phyloP scores from a whole-genome alignment of 2,113 vertebrate species.

The Centropus unirufus region DNA sequence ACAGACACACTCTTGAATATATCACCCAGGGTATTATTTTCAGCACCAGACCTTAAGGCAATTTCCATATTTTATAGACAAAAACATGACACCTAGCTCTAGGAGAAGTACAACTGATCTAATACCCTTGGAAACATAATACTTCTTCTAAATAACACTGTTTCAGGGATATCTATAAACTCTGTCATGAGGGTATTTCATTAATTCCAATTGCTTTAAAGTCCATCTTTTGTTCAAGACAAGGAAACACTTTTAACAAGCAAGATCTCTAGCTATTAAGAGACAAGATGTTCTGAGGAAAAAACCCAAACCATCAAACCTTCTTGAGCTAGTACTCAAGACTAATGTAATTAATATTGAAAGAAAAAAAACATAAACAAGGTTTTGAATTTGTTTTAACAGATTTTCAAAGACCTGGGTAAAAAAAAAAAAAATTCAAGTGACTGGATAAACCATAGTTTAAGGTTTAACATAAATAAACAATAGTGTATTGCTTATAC shows the following conservation, averaged over 20 bases:
- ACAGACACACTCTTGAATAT: constrained; percentile 32
- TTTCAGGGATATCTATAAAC: constrained; percentile 43
- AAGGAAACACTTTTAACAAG: constrained; percentile 49
- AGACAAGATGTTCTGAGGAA: constrained; percentile 14
- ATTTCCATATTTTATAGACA: constrained; percentile 53
- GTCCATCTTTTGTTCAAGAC: constrained; percentile 32
- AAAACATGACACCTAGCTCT: constrained; percentile 35
- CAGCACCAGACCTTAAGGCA: constrained; percentile 35
- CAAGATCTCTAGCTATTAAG: constrained; percentile 12
- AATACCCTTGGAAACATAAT: constrained; percentile 39
- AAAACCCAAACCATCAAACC: neutral
- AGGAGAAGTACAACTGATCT: constrained; percentile 16
- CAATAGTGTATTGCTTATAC: neutral
- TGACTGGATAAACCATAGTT: neutral
- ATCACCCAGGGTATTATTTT: constrained; percentile 56
- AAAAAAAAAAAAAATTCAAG: neutral
- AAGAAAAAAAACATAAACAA: neutral
- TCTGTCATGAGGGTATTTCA: neutral
- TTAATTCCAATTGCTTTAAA: constrained; percentile 47
- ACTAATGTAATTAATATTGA: neutral
- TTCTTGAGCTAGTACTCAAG: neutral
- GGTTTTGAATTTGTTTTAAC: neutral
- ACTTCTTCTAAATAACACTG: constrained; percentile 44
- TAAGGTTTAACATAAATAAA: too few species aligned
- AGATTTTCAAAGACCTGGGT: neutral